Evolutionary conservation across 2,888 invertebrate species (phyloP).

Genomic region (Psylliodes chrysocephalus): DNA sequence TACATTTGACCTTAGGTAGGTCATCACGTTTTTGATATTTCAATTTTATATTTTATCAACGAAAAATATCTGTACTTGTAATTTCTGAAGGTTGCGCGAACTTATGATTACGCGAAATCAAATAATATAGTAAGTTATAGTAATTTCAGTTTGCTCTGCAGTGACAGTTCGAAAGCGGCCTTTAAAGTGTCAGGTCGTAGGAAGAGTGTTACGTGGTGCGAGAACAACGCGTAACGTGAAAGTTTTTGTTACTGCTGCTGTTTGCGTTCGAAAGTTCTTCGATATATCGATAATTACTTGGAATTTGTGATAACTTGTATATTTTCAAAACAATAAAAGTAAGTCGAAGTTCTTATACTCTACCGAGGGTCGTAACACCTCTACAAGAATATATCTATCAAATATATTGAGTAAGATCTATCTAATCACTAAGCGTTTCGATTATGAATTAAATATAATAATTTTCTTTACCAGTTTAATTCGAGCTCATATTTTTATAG

Average conservation of each 20-base stretch:
- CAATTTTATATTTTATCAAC: conserved; percentile 9
- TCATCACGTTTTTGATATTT: conserved; percentile 5
- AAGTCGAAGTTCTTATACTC: too few species aligned
- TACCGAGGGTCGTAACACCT: too few species aligned
- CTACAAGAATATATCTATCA: too few species aligned
- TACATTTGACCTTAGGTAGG: conserved; percentile 17
- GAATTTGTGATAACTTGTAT: too few species aligned
- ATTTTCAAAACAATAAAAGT: too few species aligned
- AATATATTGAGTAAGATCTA: too few species aligned
- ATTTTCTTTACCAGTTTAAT: too few species aligned
- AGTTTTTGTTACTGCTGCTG: background rate
- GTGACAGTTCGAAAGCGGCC: conserved; percentile 24
- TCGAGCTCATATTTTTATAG: too few species aligned
- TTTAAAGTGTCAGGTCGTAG: background rate
- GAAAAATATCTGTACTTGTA: background rate
- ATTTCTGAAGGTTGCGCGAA: conserved; percentile 17
- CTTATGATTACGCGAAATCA: background rate
- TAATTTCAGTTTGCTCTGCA: conserved; percentile 1
- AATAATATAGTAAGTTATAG: conserved; percentile 3
- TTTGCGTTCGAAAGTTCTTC: background rate
- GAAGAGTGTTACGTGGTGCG: too few species aligned
- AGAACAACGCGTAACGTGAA: conserved; percentile 20
- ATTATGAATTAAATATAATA: too few species aligned
- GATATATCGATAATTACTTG: too few species aligned
- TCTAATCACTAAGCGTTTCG: too few species aligned